Base-by-base conservation (phyloP, 2,113 vertebrate genomes). In the Acinonyx jubatus region DNA sequence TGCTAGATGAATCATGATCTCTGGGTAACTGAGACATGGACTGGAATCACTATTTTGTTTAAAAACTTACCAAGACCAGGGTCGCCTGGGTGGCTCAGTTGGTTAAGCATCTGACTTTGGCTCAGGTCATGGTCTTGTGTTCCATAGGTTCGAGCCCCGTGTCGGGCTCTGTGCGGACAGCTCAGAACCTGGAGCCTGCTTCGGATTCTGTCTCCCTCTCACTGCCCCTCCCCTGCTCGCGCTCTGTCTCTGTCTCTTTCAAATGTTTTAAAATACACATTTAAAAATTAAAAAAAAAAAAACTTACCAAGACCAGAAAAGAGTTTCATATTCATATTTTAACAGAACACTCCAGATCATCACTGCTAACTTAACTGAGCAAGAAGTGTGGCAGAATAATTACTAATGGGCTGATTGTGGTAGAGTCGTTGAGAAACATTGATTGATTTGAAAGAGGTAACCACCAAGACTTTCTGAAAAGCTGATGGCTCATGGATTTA, bases 31-130 rank as follows among this genome's bases (percentile, higher is more conserved):
- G 29, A 90, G 33, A 38, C 66, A 25, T 57, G 57, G 29, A 86
- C 68, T 36, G 66, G 57, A 91, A 48, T 89, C n/a, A 96, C 36
- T 91, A 1, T 88, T 96, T 93, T 92, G 4, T 84, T 96, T 68
- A 74, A 90, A 63, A 97, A 55, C 12, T 76, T 38, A 25, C 1
- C 52, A 69, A 36, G 52, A 45, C 81, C 11, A 78, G 38, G 18
- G 21, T 21, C 3, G 8, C 21, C 8, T 61, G 57, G 57, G 21
- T 61, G 57, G 57, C 21, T 61, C 57, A 23, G 21, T 23, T 21
- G 8, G 57, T 61, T 61, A 23, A 23, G 57, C 57, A 23, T 21
- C 57, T 25, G 57, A 61, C 57, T 61, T 61, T 23, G 21, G 57
- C 57, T 61, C 57, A 23, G 57, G 57, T 61, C 57, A 61, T 0